Base-by-base conservation (phyloP, 2,888 invertebrate species). In the Alcis repandata region DNA sequence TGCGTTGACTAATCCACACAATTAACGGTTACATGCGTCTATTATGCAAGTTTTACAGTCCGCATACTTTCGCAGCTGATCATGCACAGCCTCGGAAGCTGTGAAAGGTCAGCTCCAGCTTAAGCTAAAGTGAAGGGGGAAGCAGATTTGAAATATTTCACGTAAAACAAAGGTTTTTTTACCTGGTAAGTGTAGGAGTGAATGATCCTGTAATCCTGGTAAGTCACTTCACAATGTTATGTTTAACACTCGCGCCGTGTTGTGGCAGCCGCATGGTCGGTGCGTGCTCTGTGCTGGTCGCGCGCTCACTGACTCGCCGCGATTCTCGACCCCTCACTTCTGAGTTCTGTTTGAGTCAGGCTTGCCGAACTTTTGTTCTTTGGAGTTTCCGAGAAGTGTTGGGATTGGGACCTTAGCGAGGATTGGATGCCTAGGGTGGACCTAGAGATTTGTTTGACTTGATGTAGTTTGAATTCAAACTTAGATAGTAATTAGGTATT, bases 21-120 rank as follows among this genome's bases (percentile, higher is more conserved):
- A 72, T 70, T 70, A 68, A 67, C 66, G 59, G 71, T 70, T 71
- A 70, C 70, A 71, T 66, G 61, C 67, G 64, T 58, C 58, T 67
- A 70, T 75, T 74, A 71, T 73, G 68, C 74, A 73, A 73, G 68
- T 66, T 56, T 60, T 54, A 63, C 65, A 66, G 62, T 59, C 75
- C 75, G 72, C 78, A 82, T 76, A 85, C 87, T 89, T 88, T 91
- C 85, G 86, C 91, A 90, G 89, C 87, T 90, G 89, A 89, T 89
- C 83, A 75, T 68, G 72, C 63, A 70, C 73, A 76, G 78, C 79
- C 79, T 79, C 79, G 77, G 72, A 69, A 73, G 64, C 74, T 70
- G 74, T 13, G 59, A 83, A 80, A 83, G 82, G 79, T 82, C 78
- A 82, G 51, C 48, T 38, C 53, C 48, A 33, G 49, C 43, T 17